Conservation (phyloP, 2,888 invertebrate genomes). For the Drosophila imparisetae region DNA sequence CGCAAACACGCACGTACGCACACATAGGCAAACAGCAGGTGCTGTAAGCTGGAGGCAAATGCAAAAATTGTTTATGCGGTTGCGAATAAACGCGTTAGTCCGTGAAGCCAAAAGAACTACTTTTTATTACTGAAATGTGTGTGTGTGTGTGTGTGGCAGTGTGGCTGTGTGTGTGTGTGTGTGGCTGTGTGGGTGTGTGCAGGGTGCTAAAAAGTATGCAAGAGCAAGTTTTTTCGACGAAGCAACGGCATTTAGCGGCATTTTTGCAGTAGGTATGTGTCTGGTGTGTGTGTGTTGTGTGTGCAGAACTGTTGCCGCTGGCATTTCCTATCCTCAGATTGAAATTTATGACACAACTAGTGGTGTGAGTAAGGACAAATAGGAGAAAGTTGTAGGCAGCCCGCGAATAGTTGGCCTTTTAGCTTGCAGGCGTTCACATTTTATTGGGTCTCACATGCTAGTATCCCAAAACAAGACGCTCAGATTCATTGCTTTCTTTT, state of each 20-base stretch:
- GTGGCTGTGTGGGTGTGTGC: conserved; percentile 17
- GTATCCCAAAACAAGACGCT: conserved; percentile 4
- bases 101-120: conserved; percentile 67
- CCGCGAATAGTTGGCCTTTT: conserved; percentile 16
- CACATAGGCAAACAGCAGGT: conserved; percentile 20
- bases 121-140: conserved; percentile 66
- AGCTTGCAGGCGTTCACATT: conserved; percentile 14
- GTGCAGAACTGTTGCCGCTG: conserved; percentile 21
- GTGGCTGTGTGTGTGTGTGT: not conserved
- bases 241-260: conserved; percentile 60
- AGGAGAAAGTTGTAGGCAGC: not conserved
- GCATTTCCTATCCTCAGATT: conserved; percentile 49
- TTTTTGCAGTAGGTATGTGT: conserved; percentile 7
- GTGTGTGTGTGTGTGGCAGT: not conserved
- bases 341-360: conserved; percentile 69
- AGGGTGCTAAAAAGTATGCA: conserved; percentile 63
- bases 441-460: conserved; percentile 7
- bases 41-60: conserved; percentile 29
- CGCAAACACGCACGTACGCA: conserved; percentile 5
- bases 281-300: conserved; percentile 11
- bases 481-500: conserved; percentile 41
- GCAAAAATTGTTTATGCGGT: conserved; percentile 37
- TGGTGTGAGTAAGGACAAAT: not conserved
- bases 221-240: conserved; percentile 48
- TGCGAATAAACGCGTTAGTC: conserved; percentile 56